Percentiles rank a stretch among this genome's conserved stretches.
Evolutionary conservation across 2,797 vertebrate genomes (phyloP).

Genomic region (Chiroxiphia lanceolata): DNA sequence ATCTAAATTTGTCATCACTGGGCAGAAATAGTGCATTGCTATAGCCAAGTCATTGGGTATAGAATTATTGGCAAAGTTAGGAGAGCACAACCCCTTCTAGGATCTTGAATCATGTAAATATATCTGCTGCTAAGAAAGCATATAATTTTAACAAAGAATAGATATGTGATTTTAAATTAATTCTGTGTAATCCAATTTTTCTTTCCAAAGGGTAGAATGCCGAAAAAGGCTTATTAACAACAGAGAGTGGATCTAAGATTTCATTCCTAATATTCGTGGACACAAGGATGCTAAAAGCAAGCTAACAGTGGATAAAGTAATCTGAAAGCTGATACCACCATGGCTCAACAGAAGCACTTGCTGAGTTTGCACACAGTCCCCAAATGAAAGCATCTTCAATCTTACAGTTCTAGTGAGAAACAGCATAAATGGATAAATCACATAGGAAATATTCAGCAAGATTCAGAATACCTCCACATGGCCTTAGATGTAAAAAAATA

Average conservation of each 20-base stretch:
- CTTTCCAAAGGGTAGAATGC: neutral
- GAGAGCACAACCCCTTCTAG: neutral
- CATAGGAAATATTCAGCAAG: neutral
- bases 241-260: neutral
- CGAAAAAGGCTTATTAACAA: neutral
- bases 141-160: neutral
- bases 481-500: neutral
- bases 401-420: neutral
- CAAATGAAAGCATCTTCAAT: neutral
- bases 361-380: neutral
- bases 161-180: neutral
- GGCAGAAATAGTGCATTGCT: neutral
- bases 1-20: constrained; percentile 17
- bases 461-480: neutral
- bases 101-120: neutral
- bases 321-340: neutral
- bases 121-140: neutral
- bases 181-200: neutral
- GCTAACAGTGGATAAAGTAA: neutral
- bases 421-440: neutral
- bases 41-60: neutral
- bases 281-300: neutral
- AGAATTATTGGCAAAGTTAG: neutral
- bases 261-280: neutral
- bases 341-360: neutral